Base-by-base conservation (phyloP, 37 sponge, comb jelly and placozoan species). In the Bolinopsis microptera region DNA sequence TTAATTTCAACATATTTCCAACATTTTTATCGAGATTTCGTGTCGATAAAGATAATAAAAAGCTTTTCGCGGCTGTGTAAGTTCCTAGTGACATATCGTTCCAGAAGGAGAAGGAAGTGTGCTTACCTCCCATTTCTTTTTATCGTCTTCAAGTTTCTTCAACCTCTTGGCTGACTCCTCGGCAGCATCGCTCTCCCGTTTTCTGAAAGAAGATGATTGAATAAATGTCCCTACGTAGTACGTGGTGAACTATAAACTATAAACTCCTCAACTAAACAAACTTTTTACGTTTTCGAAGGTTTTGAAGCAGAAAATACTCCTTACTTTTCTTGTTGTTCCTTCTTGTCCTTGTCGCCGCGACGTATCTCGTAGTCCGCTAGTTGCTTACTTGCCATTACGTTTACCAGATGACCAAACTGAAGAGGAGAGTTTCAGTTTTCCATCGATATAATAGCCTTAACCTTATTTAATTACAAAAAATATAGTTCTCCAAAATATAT, bases 291-390 rank as follows among this genome's bases (percentile, higher is more conserved):
- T n/a, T n/a, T n/a, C n/a, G n/a, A n/a, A n/a, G n/a, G n/a, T n/a
- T n/a, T n/a, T n/a, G n/a, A n/a, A n/a, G n/a, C n/a, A n/a, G n/a
- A n/a, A n/a, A n/a, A n/a, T n/a, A n/a, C n/a, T n/a, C n/a, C 69
- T 30, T 93, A 95, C 96, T 94, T 96, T 69, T 98, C 98, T 26
- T 68, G 76, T 30, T 83, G 72, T 22, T 98, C 98, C 61, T 92
- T 36, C 75, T 95, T 96, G 37, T 95, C 98, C 80, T 96, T 83
- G 39, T 95, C 93, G 69, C 95, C 94, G 94, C 95, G 97, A 69
- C 95, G 94, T 0, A 96, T 94, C 86, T 98, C 96, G 69, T 95
- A 94, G 77, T 98, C 98, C 25, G 96, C 97, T 83, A 98, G 95
- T 69, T 97, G 92, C 94, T 97, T 98, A 16, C 95, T 95, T 32